Evolutionary conservation across 2,113 vertebrate genomes (phyloP).

Genomic region (Callipepla californica): DNA sequence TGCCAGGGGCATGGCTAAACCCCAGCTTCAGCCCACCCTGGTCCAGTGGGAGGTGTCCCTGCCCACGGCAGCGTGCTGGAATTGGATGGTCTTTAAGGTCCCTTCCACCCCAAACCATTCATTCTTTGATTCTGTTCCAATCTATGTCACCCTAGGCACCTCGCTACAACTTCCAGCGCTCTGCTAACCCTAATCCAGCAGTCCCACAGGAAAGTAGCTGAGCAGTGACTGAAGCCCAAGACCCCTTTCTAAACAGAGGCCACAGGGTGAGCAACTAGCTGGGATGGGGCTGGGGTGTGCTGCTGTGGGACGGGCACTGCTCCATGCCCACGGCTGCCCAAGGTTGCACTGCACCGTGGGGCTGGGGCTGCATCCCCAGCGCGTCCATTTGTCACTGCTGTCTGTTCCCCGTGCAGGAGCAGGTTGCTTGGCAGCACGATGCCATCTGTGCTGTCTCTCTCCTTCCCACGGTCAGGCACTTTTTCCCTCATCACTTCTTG

Average conservation of each 20-base stretch:
- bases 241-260: not conserved
- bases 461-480: conserved; percentile 72
- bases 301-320: not conserved
- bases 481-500: conserved; percentile 65
- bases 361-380: not conserved
- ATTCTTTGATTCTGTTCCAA: not conserved
- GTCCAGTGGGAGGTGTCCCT: not conserved
- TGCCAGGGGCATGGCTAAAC: not conserved
- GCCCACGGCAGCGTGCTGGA: not conserved
- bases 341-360: not conserved
- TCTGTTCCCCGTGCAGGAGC: conserved; percentile 21
- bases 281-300: not conserved
- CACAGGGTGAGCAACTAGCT: too few relatives aligned
- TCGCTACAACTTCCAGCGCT: not conserved
- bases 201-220: not conserved
- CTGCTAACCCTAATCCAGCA: not conserved
- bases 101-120: not conserved
- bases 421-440: conserved; percentile 64
- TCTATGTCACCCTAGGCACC: not conserved
- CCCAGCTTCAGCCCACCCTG: not conserved
- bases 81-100: not conserved
- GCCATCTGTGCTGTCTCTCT: conserved; percentile 75
- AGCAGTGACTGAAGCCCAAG: not conserved
- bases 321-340: not conserved
- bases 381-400: conserved; percentile 12